Conservation (phyloP, 2,113 vertebrate genomes). For the Urocynchramus pylzowi region DNA sequence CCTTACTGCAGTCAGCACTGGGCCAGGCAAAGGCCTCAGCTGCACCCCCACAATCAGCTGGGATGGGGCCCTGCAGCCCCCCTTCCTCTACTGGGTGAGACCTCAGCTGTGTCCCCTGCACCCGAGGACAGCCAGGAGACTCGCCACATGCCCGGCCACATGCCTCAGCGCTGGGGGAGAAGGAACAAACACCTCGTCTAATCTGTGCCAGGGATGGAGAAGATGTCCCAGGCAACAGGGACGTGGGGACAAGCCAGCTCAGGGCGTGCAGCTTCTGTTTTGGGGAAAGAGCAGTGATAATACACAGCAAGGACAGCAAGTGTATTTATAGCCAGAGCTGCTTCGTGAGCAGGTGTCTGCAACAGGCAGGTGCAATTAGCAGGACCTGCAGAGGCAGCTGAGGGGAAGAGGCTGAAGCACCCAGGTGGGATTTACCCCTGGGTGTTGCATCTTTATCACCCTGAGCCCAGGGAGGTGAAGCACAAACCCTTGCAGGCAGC, state of each 20-base stretch:
- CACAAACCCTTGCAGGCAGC: neutral
- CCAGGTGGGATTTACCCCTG: neutral
- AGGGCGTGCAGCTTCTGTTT: neutral
- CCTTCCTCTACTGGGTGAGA: neutral
- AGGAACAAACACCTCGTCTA: neutral
- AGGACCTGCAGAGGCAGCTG: neutral
- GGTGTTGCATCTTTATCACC: neutral
- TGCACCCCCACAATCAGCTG: fast-evolving
- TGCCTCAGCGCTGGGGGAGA: fast-evolving
- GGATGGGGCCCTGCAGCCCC: fast-evolving
- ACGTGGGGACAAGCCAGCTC: neutral
- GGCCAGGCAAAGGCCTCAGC: neutral
- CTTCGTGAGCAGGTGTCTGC: neutral
- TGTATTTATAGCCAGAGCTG: neutral
- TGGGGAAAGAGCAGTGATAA: neutral
- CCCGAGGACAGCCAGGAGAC: neutral
- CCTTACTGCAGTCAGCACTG: neutral
- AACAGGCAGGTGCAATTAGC: neutral
- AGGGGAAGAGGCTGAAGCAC: neutral
- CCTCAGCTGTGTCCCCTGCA: neutral
- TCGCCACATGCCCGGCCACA: fast-evolving
- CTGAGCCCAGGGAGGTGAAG: neutral
- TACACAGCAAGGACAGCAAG: neutral
- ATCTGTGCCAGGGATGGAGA: neutral
- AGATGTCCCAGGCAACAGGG: neutral